Evolutionary conservation across 2,888 invertebrate species (phyloP), one percentile per base, ranked within the genome.

Genomic region (Cyaniris semiargus): DNA sequence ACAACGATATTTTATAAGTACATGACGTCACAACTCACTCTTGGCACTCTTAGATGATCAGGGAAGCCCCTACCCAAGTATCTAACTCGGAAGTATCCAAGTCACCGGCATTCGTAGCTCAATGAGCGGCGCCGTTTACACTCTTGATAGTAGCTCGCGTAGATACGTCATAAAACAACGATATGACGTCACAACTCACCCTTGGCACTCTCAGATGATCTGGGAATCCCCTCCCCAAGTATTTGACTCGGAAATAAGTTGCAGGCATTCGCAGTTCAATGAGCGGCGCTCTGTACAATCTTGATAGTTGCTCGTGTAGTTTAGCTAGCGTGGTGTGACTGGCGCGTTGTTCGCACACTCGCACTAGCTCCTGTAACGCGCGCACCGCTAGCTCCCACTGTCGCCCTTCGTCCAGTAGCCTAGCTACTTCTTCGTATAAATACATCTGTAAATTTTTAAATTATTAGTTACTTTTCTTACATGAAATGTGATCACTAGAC

Each of bases 51-150:
- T 66, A 82, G 58, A 56, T 82, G 84, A 4, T 96, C 95, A 0
- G 98, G 98, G 89, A 98, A 98, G 0, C 98, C 98, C 77, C 94
- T 94, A 0, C 99, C 99, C 85, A 97, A 98, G 92, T 98, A 99
- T 0, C 97, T 96, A 0, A 99, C 99, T 13, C 98, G 94, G 88
- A 98, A 99, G 89, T 98, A 99, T 83, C 97, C n/a, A n/a, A n/a
- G n/a, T 97, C 0, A 97, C 97, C 80, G 97, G 96, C 34, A 97
- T 96, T 44, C 98, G 94, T 76, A 97, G 94, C 80, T 97, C 96
- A 79, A 88, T 97, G 87, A 98, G 96, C 81, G 95, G 95, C 0
- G 98, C 96, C 94, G 97, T 96, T 80, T 98, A 95, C 53, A 98
- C 80, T 10, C 88, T 89, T 0, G 89, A 91, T 18, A 92, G 81